Conservation (phyloP, 2,888 invertebrate species). For the Apamea epomidion region DNA sequence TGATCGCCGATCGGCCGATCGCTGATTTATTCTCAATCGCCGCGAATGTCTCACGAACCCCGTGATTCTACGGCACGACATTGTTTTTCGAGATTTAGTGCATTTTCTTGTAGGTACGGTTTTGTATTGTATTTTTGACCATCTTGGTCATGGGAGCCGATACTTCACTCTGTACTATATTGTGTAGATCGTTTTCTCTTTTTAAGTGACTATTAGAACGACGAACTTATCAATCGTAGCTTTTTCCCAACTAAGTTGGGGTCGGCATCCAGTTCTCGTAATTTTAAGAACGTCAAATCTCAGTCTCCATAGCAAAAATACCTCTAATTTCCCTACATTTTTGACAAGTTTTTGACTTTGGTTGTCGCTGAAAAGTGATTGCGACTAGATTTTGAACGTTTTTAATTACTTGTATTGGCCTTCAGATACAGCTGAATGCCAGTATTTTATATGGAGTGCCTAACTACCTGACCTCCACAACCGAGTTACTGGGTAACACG, state of each 20-base stretch:
- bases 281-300: too few relatives aligned
- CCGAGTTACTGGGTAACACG: too few relatives aligned
- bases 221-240: neutral
- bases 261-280: too few relatives aligned
- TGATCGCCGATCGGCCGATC: constrained; percentile 74
- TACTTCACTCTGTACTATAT: neutral
- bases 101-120: constrained; percentile 37
- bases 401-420: too few relatives aligned
- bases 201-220: neutral
- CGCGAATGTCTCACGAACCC: constrained; percentile 69
- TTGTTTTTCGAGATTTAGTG: constrained; percentile 56
- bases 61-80: constrained; percentile 71
- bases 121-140: constrained; percentile 7
- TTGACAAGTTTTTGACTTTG: too few relatives aligned
- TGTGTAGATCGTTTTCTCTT: neutral
- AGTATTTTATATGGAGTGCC: too few relatives aligned
- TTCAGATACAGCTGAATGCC: too few relatives aligned
- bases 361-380: too few relatives aligned
- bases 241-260: neutral
- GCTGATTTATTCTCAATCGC: constrained; percentile 77
- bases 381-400: too few relatives aligned
- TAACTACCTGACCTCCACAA: too few relatives aligned
- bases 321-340: too few relatives aligned
- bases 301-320: too few relatives aligned
- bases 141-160: neutral